Percentiles rank a stretch among this genome's conserved stretches.
phyloP scores from a whole-genome alignment of 2,888 invertebrate genomes.

The Mimumesa dahlbomi region DNA sequence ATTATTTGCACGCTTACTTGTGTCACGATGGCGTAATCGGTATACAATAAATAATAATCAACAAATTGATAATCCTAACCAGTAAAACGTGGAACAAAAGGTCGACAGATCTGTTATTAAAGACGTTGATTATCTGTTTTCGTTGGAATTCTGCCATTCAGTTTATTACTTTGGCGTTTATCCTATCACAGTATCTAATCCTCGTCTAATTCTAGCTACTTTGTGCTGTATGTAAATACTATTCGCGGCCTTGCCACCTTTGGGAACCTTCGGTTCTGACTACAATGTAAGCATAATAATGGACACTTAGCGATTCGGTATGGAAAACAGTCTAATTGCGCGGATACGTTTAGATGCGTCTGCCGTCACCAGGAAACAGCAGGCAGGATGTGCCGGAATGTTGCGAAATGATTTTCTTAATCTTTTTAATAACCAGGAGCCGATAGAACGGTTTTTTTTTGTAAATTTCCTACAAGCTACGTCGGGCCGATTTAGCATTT shows the following conservation, averaged over 20 bases:
- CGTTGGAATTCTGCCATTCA: too few relatives aligned
- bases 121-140: too few relatives aligned
- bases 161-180: too few relatives aligned
- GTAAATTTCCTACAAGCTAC: neutral
- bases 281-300: conserved; percentile 44
- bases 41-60: too few relatives aligned
- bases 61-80: too few relatives aligned
- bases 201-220: neutral
- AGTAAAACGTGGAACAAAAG: too few relatives aligned
- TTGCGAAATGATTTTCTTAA: conserved; percentile 36
- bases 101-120: too few relatives aligned
- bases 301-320: conserved; percentile 35
- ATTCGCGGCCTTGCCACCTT: neutral
- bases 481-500: too few relatives aligned
- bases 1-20: too few relatives aligned
- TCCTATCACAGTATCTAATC: too few relatives aligned
- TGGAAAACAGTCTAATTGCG: conserved; percentile 67
- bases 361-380: conserved; percentile 45
- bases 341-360: conserved; percentile 68
- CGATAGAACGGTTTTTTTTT: neutral
- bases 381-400: conserved; percentile 30
- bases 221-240: neutral
- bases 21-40: too few relatives aligned
- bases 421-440: neutral
- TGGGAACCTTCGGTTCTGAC: conserved; percentile 21